Base-by-base conservation (phyloP, 1,140 invertebrate genomes). In the Magallana ariakensis region DNA sequence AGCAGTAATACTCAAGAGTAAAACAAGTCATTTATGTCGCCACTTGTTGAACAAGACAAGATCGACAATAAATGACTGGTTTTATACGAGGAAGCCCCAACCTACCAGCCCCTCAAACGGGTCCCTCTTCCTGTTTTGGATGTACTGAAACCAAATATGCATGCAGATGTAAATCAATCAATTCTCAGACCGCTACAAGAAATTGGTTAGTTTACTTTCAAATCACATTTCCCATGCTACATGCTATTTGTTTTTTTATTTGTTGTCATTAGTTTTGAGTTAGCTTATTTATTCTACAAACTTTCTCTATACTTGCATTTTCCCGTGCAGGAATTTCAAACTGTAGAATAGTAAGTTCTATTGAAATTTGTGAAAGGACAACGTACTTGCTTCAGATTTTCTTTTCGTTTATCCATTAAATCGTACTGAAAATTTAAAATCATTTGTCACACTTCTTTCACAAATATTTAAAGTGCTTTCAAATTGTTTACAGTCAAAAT, bases 71-170 rank as follows among this genome's bases (percentile, higher is more conserved):
- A 15, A 60, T 60, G 58, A 60, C 15, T 60, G 58, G 6, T 16
- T 60, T 13, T 60, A 60, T 11, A 60, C 15, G 13, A 60, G 66
- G 22, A 46, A 9, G 22, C 66, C 62, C 66, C 2, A 19, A 75
- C 66, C 11, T 75, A 75, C 66, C 66, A 19, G 4, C 26, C 66
- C 66, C 22, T 75, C 66, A 33, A 33, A 11, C 22, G 8, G 19
- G 10, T 26, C 7, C 80, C 46, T 53, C 46, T 19, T 15, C 55
- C 80, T 19, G 10, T 55, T 53, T 22, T 13, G 4, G 15, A 82
- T 82, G 80, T 82, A 82, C 55, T 82, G 80, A 82, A 82, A 56
- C 46, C 80, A 82, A n/a, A 55, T 13, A 81, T 55, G 15, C 46
- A 46, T 75, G 66, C 66, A 75, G 66, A 33, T 75, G 11, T 75